Evolutionary conservation across 2,888 invertebrate species (phyloP), one percentile per base, ranked within the genome.

Genomic region (Ischnus inquisitorius): DNA sequence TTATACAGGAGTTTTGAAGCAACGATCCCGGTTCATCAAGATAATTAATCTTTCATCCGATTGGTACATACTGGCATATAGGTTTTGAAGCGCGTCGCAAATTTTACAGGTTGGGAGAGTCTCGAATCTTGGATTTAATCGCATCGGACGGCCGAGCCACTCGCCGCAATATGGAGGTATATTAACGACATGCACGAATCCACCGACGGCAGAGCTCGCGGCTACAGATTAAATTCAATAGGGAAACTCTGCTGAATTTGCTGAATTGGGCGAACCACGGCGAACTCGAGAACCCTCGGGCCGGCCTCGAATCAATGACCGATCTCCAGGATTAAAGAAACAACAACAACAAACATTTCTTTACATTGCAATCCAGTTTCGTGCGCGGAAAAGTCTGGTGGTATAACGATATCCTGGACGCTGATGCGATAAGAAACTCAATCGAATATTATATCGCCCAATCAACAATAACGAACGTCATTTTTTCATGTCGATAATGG

Each of bases 51-150:
- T 34, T 34, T 0, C 2, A 34, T 34, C 34, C 34, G 34, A n/a
- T n/a, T n/a, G n/a, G n/a, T n/a, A n/a, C n/a, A n/a, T n/a, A n/a
- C n/a, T n/a, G n/a, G n/a, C n/a, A n/a, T n/a, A n/a, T n/a, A n/a
- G n/a, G n/a, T n/a, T n/a, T n/a, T n/a, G n/a, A n/a, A n/a, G n/a
- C n/a, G n/a, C n/a, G n/a, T n/a, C n/a, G n/a, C n/a, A n/a, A n/a
- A n/a, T n/a, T n/a, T n/a, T n/a, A n/a, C n/a, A n/a, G n/a, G 6
- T 22, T 8, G n/a, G 19, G 46, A 78, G 62, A 46, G n/a, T 16
- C 46, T 41, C 51, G 54, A 65, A 82, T 65, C 71, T 77, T 67
- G 5, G 43, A 64, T 71, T 60, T 64, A 71, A 69, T 57, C 60
- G 80, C 51, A 51, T 51, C 51, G 51, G 19, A 16, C 4, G 41